These are phyloP conservation scores for Agelas oroides DNA, from an alignment of 37 sponge, comb jelly and placozoan species.

Conservation along the genomic window DNA sequence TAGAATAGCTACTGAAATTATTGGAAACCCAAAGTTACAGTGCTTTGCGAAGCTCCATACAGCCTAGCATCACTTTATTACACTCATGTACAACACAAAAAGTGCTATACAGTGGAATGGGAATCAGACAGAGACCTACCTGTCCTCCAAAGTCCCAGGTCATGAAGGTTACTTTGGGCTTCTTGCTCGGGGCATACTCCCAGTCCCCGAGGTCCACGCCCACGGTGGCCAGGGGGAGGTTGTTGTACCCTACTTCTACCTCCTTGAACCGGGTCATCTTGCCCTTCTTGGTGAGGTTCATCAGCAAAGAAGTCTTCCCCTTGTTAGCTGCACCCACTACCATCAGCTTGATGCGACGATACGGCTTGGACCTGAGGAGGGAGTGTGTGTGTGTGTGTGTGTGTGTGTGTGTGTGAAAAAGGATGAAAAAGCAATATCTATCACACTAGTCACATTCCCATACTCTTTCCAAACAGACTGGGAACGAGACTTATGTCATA, in stretches of 20 bases:
- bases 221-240: constrained; percentile 67
- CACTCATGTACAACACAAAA: too few species aligned
- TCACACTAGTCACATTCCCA: background rate
- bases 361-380: constrained; percentile 59
- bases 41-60: too few species aligned
- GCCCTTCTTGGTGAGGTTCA: constrained; percentile 67
- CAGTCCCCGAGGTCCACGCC: constrained; percentile 86
- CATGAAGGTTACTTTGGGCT: constrained; percentile 75
- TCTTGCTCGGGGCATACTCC: constrained; percentile 56
- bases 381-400: background rate
- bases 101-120: too few species aligned
- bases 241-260: constrained; percentile 31
- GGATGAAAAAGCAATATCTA: background rate
- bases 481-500: too few species aligned
- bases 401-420: background rate
- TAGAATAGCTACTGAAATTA: too few species aligned
- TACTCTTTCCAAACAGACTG: too few species aligned
- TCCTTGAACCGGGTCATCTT: constrained; percentile 55
- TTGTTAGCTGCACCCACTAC: constrained; percentile 74
- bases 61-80: too few species aligned
- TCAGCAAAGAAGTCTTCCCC: constrained; percentile 87
- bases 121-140: constrained; percentile 19
- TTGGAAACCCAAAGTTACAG: too few species aligned
- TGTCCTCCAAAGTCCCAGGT: constrained; percentile 97
- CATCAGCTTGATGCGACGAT: constrained; percentile 85